A percentile compares a stretch with the other conserved stretches of the same genome.
Conservation (phyloP, 2,797 vertebrate genomes). For the Poecilia picta region DNA sequence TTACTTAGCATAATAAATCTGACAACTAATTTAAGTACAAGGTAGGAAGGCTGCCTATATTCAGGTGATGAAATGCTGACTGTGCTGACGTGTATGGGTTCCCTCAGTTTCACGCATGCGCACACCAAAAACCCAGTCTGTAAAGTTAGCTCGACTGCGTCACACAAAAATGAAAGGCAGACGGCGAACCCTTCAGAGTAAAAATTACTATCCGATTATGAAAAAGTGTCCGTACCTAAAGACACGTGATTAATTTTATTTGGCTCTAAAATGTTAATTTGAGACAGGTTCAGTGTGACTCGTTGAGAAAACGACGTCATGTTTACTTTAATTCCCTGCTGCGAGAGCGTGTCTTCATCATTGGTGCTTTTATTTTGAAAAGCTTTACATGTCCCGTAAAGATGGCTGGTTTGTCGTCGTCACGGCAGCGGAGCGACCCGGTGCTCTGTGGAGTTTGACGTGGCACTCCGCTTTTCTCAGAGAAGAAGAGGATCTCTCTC, state of each 20-base stretch:
- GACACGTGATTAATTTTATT: fast-evolving
- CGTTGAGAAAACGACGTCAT: fast-evolving
- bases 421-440: conserved; percentile 56
- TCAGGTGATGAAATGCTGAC: conserved; percentile 11
- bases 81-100: conserved; percentile 80
- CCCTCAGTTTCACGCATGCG: conserved; percentile 74
- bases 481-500: conserved; percentile 43
- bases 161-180: not conserved
- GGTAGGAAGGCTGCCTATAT: not conserved
- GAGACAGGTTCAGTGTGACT: not conserved
- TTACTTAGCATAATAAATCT: not conserved
- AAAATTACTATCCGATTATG: fast-evolving
- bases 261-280: fast-evolving
- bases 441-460: conserved; percentile 82
- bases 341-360: fast-evolving
- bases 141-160: not conserved
- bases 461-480: conserved; percentile 78
- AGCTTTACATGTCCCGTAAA: fast-evolving
- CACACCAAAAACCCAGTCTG: not conserved
- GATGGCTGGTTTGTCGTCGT: conserved; percentile 4
- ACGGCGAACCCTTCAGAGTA: not conserved
- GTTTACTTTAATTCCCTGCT: fast-evolving
- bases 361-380: conserved; percentile 38
- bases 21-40: not conserved
- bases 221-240: fast-evolving